A percentile compares a stretch with the other conserved stretches of the same genome.
Evolutionary conservation across 2,113 vertebrate genomes (phyloP).

Genomic region (Spilogale gracilis): DNA sequence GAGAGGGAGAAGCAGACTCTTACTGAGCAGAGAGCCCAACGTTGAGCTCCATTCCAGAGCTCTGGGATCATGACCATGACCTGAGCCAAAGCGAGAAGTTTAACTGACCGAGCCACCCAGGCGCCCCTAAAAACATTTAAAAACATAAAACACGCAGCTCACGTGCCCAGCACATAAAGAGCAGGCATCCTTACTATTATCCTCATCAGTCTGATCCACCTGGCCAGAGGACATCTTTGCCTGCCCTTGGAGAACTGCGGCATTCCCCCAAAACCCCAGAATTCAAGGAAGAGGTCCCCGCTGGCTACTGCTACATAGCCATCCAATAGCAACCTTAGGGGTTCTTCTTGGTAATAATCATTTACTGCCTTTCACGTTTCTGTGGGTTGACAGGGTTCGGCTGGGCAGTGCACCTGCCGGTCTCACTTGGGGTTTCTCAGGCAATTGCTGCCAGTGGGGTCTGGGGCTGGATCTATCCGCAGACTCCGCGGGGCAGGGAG

Average conservation of each 20-base stretch:
- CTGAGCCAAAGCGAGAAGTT: no score
- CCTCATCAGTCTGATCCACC: fast-evolving
- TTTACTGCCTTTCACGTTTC: fast-evolving
- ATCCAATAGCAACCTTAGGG: neutral
- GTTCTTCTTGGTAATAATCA: fast-evolving
- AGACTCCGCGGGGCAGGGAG: neutral
- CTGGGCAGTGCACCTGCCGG: neutral
- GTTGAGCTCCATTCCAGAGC: no score
- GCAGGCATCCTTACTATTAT: fast-evolving
- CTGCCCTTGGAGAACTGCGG: neutral
- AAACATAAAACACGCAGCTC: neutral
- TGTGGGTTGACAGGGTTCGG: neutral
- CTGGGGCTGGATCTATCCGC: neutral
- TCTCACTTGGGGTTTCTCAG: neutral
- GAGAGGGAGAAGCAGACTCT: no score
- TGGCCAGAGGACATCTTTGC: neutral
- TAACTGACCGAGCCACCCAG: no score
- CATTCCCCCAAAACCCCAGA: neutral
- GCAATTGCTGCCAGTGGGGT: fast-evolving
- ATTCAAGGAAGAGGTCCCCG: neutral
- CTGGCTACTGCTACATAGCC: neutral
- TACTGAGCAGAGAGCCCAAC: no score
- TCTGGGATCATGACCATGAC: no score
- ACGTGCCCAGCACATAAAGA: fast-evolving
- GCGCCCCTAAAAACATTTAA: no score